Evolutionary conservation across 2,113 vertebrate species (phyloP), one percentile per base, ranked within the genome.

Genomic region (Phalacrocorax pelagicus): DNA sequence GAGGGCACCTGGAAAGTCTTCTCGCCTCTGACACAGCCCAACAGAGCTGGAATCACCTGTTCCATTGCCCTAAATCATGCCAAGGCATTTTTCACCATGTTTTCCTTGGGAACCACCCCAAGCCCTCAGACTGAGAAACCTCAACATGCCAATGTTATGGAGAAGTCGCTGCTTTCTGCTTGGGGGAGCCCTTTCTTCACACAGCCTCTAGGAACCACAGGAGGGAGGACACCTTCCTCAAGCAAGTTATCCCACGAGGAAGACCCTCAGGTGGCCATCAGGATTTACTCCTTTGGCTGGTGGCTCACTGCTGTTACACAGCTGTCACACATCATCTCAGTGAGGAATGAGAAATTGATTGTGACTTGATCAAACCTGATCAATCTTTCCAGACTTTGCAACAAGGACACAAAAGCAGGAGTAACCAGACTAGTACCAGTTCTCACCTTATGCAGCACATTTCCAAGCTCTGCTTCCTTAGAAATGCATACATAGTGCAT

Each of bases 11-110:
- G 63, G 24, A 40, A 94, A 95, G 49, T 92, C 91, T 88, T 42
- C 81, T 94, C 2, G 2, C 71, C 67, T 82, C 44, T 97, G 92
- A 94, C 75, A 15, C 83, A 83, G 86, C 73, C 77, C 73, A 18
- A 92, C 70, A 21, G 91, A 98, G 92, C 96, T 96, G 94, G 94
- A 96, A 96, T 96, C 97, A 96, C 97, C 94, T 97, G 94, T 97
- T 97, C 86, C 89, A 73, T 96, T 59, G 86, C 73, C 81, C 88
- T 67, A 57, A 54, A 72, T 90, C 95, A 2, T 92, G 94, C 88
- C 96, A 97, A 96, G 79, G 89, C 70, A 85, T 97, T 94, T 94
- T 97, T 94, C 92, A 92, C 13, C 3, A 47, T 94, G 86, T 92
- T 96, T 92, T 90, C 67, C 79, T 94, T 86, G 88, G 95, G 95